Percentiles rank a stretch among this genome's conserved stretches.
phyloP scores from a whole-genome alignment of 2,113 vertebrate species.

The Larimichthys crocea region DNA sequence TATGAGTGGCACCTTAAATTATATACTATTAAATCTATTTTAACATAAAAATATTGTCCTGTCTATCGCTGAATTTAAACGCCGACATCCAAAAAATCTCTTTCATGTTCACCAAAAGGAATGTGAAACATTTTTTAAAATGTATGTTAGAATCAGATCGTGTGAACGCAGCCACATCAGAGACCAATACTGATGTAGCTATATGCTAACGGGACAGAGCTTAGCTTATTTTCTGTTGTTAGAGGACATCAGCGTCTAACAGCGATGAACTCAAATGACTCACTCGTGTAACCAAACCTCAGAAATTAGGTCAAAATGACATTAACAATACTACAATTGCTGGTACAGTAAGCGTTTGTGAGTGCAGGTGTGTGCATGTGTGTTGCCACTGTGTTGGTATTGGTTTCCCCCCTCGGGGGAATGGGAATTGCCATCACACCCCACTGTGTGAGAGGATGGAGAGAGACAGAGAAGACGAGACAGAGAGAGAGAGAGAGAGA shows the following conservation, averaged over 20 bases:
- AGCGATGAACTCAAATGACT: not conserved
- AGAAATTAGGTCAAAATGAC: slow-evolving; percentile 36
- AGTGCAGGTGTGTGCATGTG: not conserved
- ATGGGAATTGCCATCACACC: slow-evolving; percentile 46
- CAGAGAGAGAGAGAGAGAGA: not conserved
- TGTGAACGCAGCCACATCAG: not conserved
- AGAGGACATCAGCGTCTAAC: not conserved
- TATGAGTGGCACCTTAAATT: no score
- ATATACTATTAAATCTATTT: no score
- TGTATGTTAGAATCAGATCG: not conserved
- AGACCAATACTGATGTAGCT: not conserved
- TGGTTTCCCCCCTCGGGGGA: slow-evolving; percentile 30
- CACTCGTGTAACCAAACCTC: not conserved
- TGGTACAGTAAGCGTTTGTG: not conserved
- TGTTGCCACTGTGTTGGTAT: slow-evolving; percentile 7
- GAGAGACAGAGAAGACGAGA: not conserved
- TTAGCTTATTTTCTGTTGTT: not conserved
- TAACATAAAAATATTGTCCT: no score
- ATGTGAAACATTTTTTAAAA: not conserved
- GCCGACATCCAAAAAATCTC: not conserved
- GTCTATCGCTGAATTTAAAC: not conserved
- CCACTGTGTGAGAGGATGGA: slow-evolving; percentile 7
- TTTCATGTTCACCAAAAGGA: not conserved
- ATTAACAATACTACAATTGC: not conserved
- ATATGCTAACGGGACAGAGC: not conserved